Evolutionary conservation across 2,888 invertebrate species (phyloP).

Genomic region (Carabus problematicus): DNA sequence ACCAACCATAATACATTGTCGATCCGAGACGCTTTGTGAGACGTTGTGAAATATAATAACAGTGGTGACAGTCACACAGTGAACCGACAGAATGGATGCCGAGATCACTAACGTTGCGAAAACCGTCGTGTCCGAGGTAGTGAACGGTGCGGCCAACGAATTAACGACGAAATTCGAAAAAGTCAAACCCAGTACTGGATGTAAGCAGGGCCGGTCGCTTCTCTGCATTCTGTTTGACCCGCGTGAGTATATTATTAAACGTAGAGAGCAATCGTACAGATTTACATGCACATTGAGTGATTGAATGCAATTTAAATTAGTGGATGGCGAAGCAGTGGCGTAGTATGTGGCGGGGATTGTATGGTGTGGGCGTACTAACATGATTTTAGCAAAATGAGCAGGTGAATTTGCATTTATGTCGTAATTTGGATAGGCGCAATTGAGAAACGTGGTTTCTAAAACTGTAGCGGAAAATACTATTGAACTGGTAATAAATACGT

Average conservation of each 20-base stretch:
- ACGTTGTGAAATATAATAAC: neutral
- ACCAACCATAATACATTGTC: too few relatives aligned
- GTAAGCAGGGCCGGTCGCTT: slow-evolving; percentile 54
- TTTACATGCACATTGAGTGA: neutral
- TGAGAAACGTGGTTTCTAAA: too few relatives aligned
- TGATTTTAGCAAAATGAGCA: too few relatives aligned
- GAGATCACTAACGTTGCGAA: slow-evolving; percentile 52
- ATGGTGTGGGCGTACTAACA: too few relatives aligned
- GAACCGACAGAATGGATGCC: slow-evolving; percentile 45
- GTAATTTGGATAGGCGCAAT: too few relatives aligned
- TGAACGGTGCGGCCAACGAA: slow-evolving; percentile 53
- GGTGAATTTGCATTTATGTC: too few relatives aligned
- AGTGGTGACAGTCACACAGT: neutral
- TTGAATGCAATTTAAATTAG: too few relatives aligned
- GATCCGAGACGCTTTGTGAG: slow-evolving; percentile 1
- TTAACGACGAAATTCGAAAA: slow-evolving; percentile 45
- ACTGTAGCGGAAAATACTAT: too few relatives aligned
- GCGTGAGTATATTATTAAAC: slow-evolving; percentile 58
- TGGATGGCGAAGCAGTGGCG: neutral
- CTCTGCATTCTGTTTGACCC: slow-evolving; percentile 63
- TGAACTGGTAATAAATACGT: too few relatives aligned
- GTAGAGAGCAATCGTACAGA: neutral
- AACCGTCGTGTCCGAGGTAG: slow-evolving; percentile 56
- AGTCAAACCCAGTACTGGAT: slow-evolving; percentile 21
- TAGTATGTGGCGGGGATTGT: neutral